phyloP scores from a whole-genome alignment of 2,888 invertebrate species.

The Leptopilina myrica region DNA sequence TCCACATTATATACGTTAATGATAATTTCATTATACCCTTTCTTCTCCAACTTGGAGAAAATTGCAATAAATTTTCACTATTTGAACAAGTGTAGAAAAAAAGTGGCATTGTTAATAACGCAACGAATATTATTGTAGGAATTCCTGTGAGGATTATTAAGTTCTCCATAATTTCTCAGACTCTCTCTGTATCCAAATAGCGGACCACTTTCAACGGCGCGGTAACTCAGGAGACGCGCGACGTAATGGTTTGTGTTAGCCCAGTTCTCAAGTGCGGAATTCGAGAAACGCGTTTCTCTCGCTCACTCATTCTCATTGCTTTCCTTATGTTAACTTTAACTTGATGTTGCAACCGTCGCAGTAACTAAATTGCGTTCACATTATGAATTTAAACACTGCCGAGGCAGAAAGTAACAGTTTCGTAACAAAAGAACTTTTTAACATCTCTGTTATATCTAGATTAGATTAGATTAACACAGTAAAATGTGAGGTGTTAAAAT shows the following conservation, averaged over 20 bases:
- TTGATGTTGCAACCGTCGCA: slow-evolving; percentile 41
- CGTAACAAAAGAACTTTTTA: too few species aligned
- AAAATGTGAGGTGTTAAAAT: too few species aligned
- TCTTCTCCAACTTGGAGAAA: too few species aligned
- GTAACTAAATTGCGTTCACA: slow-evolving; percentile 37
- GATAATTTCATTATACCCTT: too few species aligned
- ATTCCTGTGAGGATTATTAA: slow-evolving; percentile 30
- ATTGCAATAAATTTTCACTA: too few species aligned
- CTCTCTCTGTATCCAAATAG: slow-evolving; percentile 25
- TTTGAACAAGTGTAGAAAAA: too few species aligned
- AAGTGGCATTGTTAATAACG: neutral
- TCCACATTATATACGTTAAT: too few species aligned
- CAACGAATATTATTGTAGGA: neutral
- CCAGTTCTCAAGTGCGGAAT: slow-evolving; percentile 49
- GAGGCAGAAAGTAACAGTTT: too few species aligned
- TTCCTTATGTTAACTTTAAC: slow-evolving; percentile 40
- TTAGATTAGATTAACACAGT: too few species aligned
- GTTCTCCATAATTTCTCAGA: slow-evolving; percentile 16
- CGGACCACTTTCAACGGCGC: neutral
- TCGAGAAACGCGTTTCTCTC: slow-evolving; percentile 48
- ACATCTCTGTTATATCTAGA: too few species aligned
- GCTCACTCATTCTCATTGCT: neutral
- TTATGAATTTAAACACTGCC: too few species aligned
- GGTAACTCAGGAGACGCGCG: slow-evolving; percentile 23
- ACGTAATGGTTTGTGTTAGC: slow-evolving; percentile 29